Evolutionary conservation across 2,797 vertebrate species (phyloP).

Genomic region (Okamejei kenojei): DNA sequence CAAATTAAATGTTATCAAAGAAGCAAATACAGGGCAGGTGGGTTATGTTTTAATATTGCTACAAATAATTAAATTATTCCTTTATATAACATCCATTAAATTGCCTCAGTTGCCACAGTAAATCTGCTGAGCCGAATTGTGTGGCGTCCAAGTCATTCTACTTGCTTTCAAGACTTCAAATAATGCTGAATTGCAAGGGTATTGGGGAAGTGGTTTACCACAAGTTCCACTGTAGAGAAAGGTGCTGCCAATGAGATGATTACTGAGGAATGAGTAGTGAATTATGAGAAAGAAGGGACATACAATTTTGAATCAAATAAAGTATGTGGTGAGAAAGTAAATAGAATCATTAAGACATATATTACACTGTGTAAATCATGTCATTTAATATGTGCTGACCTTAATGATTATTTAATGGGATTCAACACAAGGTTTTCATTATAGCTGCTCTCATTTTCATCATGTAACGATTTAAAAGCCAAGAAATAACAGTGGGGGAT

Average conservation of each 20-base stretch:
- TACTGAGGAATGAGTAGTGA: conserved; percentile 2
- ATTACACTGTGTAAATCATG: conserved; percentile 31
- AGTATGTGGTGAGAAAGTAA: conserved; percentile 28
- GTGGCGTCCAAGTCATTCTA: background rate
- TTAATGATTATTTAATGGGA: background rate
- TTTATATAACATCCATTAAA: background rate
- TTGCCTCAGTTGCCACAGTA: background rate
- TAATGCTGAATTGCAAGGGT: conserved; percentile 18
- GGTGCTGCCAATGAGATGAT: conserved; percentile 6
- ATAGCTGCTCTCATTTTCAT: background rate
- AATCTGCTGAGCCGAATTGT: background rate
- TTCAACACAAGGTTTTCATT: background rate
- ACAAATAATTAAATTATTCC: background rate
- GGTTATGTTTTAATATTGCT: background rate
- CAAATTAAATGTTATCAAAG: background rate
- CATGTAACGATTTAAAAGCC: background rate
- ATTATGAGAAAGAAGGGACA: conserved; percentile 14
- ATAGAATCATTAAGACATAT: background rate
- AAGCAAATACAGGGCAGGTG: background rate
- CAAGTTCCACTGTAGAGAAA: conserved; percentile 23
- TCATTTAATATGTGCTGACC: conserved; percentile 16
- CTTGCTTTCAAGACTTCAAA: conserved; percentile 1
- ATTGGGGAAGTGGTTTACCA: conserved; percentile 28
- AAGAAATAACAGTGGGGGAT: background rate
- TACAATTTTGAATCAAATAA: background rate